Evolutionary conservation across 1,140 invertebrate genomes (phyloP).

Genomic region (Leptinotarsa lineolata): DNA sequence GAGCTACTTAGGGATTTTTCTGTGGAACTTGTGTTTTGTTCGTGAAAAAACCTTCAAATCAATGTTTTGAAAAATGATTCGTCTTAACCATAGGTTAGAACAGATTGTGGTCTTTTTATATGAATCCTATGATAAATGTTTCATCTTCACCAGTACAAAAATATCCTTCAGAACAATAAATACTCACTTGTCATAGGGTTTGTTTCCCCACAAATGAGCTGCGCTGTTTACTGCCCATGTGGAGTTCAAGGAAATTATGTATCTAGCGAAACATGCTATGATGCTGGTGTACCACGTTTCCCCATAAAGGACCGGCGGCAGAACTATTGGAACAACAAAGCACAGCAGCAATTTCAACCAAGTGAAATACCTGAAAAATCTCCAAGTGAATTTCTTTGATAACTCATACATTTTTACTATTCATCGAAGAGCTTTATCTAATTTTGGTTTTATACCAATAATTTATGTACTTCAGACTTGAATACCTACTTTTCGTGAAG

Average conservation of each 20-base stretch:
- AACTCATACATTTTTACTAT: too few species aligned
- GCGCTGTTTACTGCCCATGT: slow-evolving; percentile 82
- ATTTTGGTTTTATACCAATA: too few species aligned
- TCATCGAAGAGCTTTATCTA: too few species aligned
- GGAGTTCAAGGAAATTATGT: slow-evolving; percentile 66
- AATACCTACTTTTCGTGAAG: slow-evolving; percentile 63
- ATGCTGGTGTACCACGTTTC: slow-evolving; percentile 63
- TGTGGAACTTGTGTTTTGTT: too few species aligned
- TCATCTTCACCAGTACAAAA: slow-evolving; percentile 32
- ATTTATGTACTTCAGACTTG: too few species aligned
- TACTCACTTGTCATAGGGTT: slow-evolving; percentile 75
- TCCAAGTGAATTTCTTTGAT: too few species aligned
- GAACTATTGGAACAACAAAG: slow-evolving; percentile 74
- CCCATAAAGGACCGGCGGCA: slow-evolving; percentile 66
- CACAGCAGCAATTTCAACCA: slow-evolving; percentile 70
- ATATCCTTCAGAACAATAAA: background rate
- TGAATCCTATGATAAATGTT: too few species aligned
- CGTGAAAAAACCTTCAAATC: too few species aligned
- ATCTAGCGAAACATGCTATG: slow-evolving; percentile 66
- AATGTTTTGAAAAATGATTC: too few species aligned
- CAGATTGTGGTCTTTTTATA: too few species aligned
- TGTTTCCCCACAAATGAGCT: slow-evolving; percentile 75
- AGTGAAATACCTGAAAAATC: slow-evolving; percentile 68
- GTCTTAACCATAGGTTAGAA: too few species aligned
- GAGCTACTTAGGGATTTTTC: too few species aligned